phyloP scores from a whole-genome alignment of 2,113 vertebrate species.

The Chionis minor region DNA sequence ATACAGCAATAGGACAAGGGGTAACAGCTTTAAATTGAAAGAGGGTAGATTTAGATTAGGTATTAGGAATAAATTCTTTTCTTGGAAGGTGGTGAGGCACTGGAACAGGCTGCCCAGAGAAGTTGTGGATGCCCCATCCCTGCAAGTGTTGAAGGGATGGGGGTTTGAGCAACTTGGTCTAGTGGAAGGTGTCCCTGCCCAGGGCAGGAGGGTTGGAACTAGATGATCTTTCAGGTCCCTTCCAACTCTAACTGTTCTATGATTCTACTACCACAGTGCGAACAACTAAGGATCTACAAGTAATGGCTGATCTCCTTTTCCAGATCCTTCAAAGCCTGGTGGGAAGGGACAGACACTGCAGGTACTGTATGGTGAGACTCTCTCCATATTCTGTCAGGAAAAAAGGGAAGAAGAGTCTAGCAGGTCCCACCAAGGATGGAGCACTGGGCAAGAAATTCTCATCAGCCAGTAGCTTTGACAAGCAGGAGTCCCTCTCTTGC shows the following conservation, averaged over 20 bases:
- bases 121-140: not conserved
- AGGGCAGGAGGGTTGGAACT: not conserved
- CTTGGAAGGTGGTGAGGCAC: not conserved
- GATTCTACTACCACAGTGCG: not conserved
- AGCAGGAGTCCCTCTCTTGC: not conserved
- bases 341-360: not conserved
- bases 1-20: not conserved
- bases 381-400: not conserved
- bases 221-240: not conserved
- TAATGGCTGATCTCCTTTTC: not conserved
- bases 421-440: not conserved
- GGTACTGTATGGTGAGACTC: not conserved
- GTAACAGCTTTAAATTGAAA: not conserved
- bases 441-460: not conserved
- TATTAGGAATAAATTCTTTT: not conserved
- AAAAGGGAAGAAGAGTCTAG: not conserved
- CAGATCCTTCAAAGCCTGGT: not conserved
- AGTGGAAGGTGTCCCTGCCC: not conserved
- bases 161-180: not conserved
- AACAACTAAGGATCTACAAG: not conserved
- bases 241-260: not conserved
- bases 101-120: not conserved
- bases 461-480: not conserved
- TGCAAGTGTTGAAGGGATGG: not conserved
- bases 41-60: not conserved